Evolutionary conservation across 1,140 invertebrate genomes (phyloP).

Genomic region (Ephestia elutella): DNA sequence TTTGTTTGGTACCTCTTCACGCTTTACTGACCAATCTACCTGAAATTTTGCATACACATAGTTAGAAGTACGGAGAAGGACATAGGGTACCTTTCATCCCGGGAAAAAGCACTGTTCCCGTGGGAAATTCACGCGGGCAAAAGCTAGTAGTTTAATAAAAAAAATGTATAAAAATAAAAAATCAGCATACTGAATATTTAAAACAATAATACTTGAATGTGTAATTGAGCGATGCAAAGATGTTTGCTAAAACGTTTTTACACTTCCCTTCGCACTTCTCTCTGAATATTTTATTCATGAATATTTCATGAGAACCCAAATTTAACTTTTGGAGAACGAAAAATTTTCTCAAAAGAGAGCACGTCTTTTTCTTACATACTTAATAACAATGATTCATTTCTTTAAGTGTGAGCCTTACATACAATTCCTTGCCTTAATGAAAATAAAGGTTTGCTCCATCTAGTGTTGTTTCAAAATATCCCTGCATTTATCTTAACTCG

Average conservation of each 20-base stretch:
- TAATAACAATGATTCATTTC: background rate
- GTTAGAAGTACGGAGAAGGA: too few species aligned
- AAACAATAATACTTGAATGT: background rate
- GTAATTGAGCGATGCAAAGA: background rate
- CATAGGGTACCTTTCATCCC: too few species aligned
- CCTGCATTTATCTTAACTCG: background rate
- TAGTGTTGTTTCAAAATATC: background rate
- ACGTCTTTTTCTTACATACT: background rate
- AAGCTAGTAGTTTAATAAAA: too few species aligned
- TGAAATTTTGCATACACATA: too few species aligned
- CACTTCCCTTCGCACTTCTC: background rate
- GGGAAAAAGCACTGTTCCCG: too few species aligned
- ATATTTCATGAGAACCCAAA: background rate
- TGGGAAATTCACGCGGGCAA: too few species aligned
- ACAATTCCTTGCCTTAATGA: too few species aligned
- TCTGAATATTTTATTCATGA: constrained; percentile 1
- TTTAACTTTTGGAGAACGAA: background rate
- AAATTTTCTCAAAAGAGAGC: background rate
- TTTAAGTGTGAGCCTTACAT: background rate
- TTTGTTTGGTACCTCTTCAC: too few species aligned
- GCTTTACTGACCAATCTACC: too few species aligned
- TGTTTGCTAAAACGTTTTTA: background rate
- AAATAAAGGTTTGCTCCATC: background rate
- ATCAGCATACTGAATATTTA: background rate
- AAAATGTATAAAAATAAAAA: too few species aligned